Base-by-base conservation (phyloP, 2,113 vertebrate genomes). In the Gallinago undulata region DNA sequence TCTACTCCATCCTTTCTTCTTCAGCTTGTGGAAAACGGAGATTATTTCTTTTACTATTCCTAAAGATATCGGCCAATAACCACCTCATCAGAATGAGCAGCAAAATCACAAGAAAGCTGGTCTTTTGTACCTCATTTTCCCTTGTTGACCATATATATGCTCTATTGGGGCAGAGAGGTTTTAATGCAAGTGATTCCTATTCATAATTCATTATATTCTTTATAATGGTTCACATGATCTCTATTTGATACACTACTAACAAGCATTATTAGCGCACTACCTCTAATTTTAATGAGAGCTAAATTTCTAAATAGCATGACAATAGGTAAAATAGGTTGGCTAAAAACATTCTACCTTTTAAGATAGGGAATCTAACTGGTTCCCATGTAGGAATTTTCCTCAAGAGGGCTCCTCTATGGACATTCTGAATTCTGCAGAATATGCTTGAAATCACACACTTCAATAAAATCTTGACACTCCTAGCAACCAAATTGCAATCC, bases 61-160 rank as follows among this genome's bases (percentile, higher is more conserved):
- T 47, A 19, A 59, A 82, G 39, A 14, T 35, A 6, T 7, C 30
- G 6, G n/a, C 16, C 31, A 28, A 7, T 13, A 63, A 57, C n/a
- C 21, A 73, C 43, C 10, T 56, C 28, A 15, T 2, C 48, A 56
- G 37, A 51, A 45, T 5, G 8, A 31, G 35, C 27, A 74, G 9
- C 41, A 70, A 1, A 17, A 62, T 62, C 27, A 39, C 47, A 48
- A 39, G 45, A 28, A 27, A 59, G 13, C 19, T 60, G 6, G 1
- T 27, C 4, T 25, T 45, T 30, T 55, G 4, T 27, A 50, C 0
- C 1, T 14, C 2, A 8, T 30, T 56, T 24, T 62, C 41, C 27
- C 19, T 57, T 28, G 48, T 57, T 33, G 67, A 59, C 12, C 14
- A 41, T 18, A 50, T 1, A 12, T 16, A 1, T 7, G 5, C 2